Base-by-base conservation (phyloP, 2,113 vertebrate species). In the Baryphthengus martii region DNA sequence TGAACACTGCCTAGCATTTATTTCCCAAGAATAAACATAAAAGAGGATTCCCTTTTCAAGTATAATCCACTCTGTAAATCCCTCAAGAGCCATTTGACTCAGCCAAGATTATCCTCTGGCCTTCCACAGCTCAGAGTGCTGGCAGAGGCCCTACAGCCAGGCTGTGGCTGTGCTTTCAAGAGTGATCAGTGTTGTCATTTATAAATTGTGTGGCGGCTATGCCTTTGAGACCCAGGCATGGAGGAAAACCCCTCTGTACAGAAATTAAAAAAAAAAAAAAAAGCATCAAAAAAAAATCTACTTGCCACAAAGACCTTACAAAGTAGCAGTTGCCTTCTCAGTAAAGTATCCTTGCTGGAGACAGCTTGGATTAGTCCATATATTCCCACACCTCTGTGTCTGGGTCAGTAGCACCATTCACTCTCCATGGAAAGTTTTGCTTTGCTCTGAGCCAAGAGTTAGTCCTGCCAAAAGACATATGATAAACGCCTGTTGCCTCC, bases 1-100 rank as follows among this genome's bases (percentile, higher is more conserved):
- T 84, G 72, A 92, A 77, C 24, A 86, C 61, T 71, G 73, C 42
- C 65, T 78, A 81, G 76, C 44, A 78, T 95, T 93, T 83, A 53
- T 92, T 96, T 95, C 80, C 73, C 83, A 63, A 81, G 47, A 90
- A 88, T 1, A 85, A 77, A 92, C 86, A 89, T 96, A 90, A 92
- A 95, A 95, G 83, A 89, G 95, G 95, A 93, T 97, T 97, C 94
- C 94, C 91, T 92, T 93, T 95, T 95, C 73, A 95, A 96, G 91
- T 65, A 52, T 86, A 97, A 95, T 93, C 89, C 73, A 71, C 47
- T 85, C 70, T 84, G 83, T 47, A 96, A 96, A 96, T 97, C 96
- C 94, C 94, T 85, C 68, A 95, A 97, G 92, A 95, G 93, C 89
- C 91, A 89, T 96, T 92, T 87, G 68, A 92, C 73, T 95, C 73